Base-by-base conservation (phyloP, 2,888 invertebrate species). In the Stenotaenia linearis region DNA sequence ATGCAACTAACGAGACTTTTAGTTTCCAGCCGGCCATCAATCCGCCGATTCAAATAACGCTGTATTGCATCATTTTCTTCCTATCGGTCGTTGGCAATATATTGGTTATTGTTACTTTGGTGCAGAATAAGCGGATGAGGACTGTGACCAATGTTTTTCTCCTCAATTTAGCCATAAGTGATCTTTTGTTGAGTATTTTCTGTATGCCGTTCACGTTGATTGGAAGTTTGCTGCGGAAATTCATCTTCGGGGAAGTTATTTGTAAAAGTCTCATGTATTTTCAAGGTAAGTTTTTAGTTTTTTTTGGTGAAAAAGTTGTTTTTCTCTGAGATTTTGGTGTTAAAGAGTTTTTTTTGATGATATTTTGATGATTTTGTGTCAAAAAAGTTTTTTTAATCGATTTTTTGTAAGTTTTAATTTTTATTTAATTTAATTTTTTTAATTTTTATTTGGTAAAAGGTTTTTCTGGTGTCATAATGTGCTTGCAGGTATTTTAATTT, bases 121-220 rank as follows among this genome's bases (percentile, higher is more conserved):
- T 86, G 4, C 87, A 88, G 83, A 88, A 89, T 84, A 84, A 86
- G 79, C 84, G 87, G 45, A 88, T 89, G 88, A 83, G 89, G 69
- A 88, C 89, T 0, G 87, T 89, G 28, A 89, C 89, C 37, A 89
- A 89, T 83, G 86, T 89, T 37, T 89, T 89, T 82, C 85, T 89
- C 18, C 83, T 88, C 75, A 87, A 88, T 84, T 83, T 89, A 83
- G 86, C 92, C 0, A 88, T 92, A 81, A 91, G 92, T 0, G 94
- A 95, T 84, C 89, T 95, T 80, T 88, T 94, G 69, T 88, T 95
- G 74, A 93, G 93, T 0, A 93, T 94, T 0, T 92, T 95, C 85
- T 94, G 94, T 84, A 91, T 95, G 88, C 94, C 94, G 0, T 93
- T 94, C 84, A 94, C 94, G 0, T 88, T 95, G 7, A 90, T 93